Evolutionary conservation across 92 coral and sea anemone species (phyloP).

Genomic region (Porites cylindrica): DNA sequence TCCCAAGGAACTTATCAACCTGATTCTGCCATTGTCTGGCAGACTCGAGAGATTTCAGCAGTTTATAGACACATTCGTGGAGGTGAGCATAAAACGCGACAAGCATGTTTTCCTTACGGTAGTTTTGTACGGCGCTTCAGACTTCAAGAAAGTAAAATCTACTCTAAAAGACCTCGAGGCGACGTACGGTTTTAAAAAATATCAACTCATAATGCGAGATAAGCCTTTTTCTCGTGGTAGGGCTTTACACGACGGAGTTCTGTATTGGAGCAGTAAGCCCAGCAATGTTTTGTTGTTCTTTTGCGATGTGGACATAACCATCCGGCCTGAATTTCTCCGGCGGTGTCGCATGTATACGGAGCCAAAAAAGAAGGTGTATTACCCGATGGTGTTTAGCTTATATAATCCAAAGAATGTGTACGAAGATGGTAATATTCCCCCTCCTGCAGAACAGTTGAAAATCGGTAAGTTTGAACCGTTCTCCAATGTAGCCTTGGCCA

Average conservation of each 20-base stretch:
- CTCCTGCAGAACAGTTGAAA: constrained; percentile 67
- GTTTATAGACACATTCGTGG: constrained; percentile 79
- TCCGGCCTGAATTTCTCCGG: constrained; percentile 78
- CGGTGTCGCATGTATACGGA: constrained; percentile 87
- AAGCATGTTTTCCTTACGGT: constrained; percentile 86
- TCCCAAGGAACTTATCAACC: constrained; percentile 69
- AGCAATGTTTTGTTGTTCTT: constrained; percentile 86
- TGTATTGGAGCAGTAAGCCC: constrained; percentile 76
- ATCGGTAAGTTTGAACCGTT: constrained; percentile 53
- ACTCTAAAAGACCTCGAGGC: constrained; percentile 72
- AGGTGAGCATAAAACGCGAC: constrained; percentile 82
- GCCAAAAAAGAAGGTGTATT: constrained; percentile 79
- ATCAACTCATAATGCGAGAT: constrained; percentile 80
- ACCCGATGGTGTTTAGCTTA: constrained; percentile 92
- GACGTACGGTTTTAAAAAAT: constrained; percentile 76
- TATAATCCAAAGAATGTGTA: constrained; percentile 88
- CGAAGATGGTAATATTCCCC: constrained; percentile 75
- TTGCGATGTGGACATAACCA: constrained; percentile 93
- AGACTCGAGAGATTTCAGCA: constrained; percentile 86
- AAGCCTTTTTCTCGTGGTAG: constrained; percentile 87
- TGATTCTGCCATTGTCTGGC: constrained; percentile 87
- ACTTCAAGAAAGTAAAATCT: constrained; percentile 71
- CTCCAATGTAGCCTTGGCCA: neutral
- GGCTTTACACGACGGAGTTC: constrained; percentile 92
- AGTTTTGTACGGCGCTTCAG: constrained; percentile 86